A percentile compares a stretch with the other conserved stretches of the same genome.
Evolutionary conservation across 2,113 vertebrate species (phyloP).

Genomic region (Eulemur macaco): DNA sequence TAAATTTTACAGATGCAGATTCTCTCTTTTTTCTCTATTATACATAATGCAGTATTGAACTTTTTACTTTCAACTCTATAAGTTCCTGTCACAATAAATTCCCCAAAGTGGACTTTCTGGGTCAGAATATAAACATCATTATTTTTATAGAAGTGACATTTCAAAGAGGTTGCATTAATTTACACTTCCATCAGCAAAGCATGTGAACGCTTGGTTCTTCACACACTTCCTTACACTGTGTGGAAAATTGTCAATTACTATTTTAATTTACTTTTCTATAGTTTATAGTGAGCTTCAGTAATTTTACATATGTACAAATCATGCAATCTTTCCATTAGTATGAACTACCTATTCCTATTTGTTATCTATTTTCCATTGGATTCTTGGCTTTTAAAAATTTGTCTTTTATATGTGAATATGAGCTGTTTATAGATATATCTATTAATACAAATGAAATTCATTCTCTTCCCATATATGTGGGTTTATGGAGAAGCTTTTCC

Average conservation of each 20-base stretch:
- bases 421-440: not conserved
- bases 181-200: conserved; percentile 8
- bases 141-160: not conserved
- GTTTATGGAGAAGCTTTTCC: not conserved
- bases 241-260: not conserved
- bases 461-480: not conserved
- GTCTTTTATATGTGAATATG: not conserved
- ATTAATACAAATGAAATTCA: not conserved
- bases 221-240: not conserved
- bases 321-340: not conserved
- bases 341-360: not conserved
- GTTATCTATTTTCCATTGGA: not conserved
- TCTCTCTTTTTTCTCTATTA: not conserved
- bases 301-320: not conserved
- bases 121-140: not conserved
- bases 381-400: not conserved
- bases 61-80: not conserved
- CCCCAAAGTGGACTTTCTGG: not conserved
- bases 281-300: not conserved
- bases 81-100: not conserved
- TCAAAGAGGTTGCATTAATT: conserved; percentile 24
- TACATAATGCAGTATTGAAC: not conserved
- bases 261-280: conserved; percentile 37
- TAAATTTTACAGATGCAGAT: not conserved
- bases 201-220: not conserved